Evolutionary conservation across 2,888 invertebrate species (phyloP), one percentile per base, ranked within the genome.

Genomic region (Hipparchia semele): DNA sequence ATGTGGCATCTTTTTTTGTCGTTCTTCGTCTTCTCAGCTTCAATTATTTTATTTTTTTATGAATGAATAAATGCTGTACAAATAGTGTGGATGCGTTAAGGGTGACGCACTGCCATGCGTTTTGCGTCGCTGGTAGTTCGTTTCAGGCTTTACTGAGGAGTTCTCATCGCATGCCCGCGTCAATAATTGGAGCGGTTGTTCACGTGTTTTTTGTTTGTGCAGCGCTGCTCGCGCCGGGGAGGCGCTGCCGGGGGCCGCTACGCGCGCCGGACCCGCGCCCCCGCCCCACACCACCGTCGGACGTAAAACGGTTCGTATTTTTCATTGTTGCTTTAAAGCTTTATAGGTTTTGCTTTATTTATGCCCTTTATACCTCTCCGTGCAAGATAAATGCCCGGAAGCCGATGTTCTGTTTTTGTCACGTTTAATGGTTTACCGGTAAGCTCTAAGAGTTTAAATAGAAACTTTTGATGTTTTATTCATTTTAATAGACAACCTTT

Each of bases 311-410:
- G 93, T 93, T 88, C 91, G 93, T 93, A 93, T 93, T 93, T 93
- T 93, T 94, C 92, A 92, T 92, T 92, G 93, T 92, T 92, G 90
- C 90, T 92, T 89, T 91, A 91, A 90, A 92, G 87, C 89, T 90
- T 92, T 92, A 92, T 92, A 92, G 92, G 90, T 92, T 92, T 91
- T 92, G 87, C 87, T 92, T 92, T 92, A 91, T 93, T 92, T 92
- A 90, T 89, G 88, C 88, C 87, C 88, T 91, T 91, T 91, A 91
- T 92, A 90, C 89, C 88, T 88, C 86, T 84, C 84, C 83, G 86
- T 88, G 84, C 85, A 87, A 91, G 90, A 92, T 88, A 90, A 92
- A 91, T 89, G 87, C 87, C 85, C 82, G 85, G 82, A 81, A 84
- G 86, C 83, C 85, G 86, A 87, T 89, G 89, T 87, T 89, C 87